phyloP scores from a whole-genome alignment of 2,888 invertebrate species.

The Ceramica pisi region DNA sequence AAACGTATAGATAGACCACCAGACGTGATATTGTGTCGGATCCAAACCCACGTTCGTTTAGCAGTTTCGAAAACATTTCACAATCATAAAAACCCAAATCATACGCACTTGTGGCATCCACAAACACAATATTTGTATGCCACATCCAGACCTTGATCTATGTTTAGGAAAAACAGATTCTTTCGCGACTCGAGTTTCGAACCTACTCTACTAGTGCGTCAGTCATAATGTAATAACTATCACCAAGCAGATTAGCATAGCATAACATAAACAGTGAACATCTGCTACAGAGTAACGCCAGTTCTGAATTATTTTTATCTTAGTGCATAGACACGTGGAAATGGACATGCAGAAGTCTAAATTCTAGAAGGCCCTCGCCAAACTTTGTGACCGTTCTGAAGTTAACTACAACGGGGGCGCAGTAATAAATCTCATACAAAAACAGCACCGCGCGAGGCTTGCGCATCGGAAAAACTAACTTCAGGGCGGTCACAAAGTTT shows the following conservation, averaged over 20 bases:
- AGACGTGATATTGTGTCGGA: too few relatives aligned
- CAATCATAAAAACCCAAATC: slow-evolving; percentile 19
- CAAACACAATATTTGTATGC: slow-evolving; percentile 20
- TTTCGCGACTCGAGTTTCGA: slow-evolving; percentile 22
- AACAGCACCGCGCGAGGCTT: too few relatives aligned
- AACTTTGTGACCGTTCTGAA: too few relatives aligned
- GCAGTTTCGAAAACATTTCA: slow-evolving; percentile 1
- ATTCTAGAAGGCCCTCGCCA: too few relatives aligned
- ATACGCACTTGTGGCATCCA: slow-evolving; percentile 3
- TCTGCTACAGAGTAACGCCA: slow-evolving; percentile 36
- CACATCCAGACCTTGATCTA: slow-evolving; percentile 36
- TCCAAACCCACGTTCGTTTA: neutral
- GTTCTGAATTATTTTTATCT: slow-evolving; percentile 56
- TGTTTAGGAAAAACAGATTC: slow-evolving; percentile 36
- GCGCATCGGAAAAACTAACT: too few relatives aligned
- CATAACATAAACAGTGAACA: slow-evolving; percentile 48
- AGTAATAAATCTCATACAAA: too few relatives aligned
- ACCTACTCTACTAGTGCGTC: slow-evolving; percentile 29
- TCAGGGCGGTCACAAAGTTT: too few relatives aligned
- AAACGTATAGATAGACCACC: too few relatives aligned
- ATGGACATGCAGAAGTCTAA: slow-evolving; percentile 19
- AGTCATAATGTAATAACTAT: slow-evolving; percentile 41
- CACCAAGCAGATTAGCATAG: slow-evolving; percentile 29
- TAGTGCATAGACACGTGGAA: neutral
- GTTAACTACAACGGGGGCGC: too few relatives aligned